Percentiles rank a stretch among this genome's conserved stretches.
phyloP scores from a whole-genome alignment of 2,797 vertebrate genomes.

The Acestrorhynchus altus region DNA sequence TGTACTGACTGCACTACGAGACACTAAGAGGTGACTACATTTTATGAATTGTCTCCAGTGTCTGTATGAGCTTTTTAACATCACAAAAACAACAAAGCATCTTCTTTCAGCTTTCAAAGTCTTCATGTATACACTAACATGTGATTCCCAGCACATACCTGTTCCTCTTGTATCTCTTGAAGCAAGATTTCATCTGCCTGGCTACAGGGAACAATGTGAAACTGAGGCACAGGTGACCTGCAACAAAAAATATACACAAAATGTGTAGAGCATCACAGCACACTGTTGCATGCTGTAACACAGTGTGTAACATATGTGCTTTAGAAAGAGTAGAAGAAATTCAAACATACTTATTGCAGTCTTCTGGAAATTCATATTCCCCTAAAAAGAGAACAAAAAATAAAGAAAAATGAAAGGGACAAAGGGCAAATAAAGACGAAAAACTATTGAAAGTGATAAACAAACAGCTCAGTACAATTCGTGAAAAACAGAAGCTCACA shows the following conservation, averaged over 20 bases:
- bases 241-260: background rate
- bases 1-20: no score
- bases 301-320: background rate
- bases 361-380: background rate
- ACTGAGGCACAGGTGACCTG: conserved; percentile 67
- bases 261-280: background rate
- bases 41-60: no score
- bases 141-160: conserved; percentile 54
- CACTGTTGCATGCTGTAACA: background rate
- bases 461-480: no score
- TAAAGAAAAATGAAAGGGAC: background rate
- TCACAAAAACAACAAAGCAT: background rate
- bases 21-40: no score
- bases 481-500: no score
- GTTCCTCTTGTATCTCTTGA: conserved; percentile 51
- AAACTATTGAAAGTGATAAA: background rate
- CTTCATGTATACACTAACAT: background rate
- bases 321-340: background rate
- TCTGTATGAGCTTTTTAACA: no score
- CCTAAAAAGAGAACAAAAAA: background rate
- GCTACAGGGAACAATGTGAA: conserved; percentile 35
- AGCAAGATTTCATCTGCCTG: conserved; percentile 53
- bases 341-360: conserved; percentile 15
- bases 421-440: no score
- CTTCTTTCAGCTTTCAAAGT: background rate